Base-by-base conservation (phyloP, 2,797 vertebrate species). In the Gymnocypris eckloni region DNA sequence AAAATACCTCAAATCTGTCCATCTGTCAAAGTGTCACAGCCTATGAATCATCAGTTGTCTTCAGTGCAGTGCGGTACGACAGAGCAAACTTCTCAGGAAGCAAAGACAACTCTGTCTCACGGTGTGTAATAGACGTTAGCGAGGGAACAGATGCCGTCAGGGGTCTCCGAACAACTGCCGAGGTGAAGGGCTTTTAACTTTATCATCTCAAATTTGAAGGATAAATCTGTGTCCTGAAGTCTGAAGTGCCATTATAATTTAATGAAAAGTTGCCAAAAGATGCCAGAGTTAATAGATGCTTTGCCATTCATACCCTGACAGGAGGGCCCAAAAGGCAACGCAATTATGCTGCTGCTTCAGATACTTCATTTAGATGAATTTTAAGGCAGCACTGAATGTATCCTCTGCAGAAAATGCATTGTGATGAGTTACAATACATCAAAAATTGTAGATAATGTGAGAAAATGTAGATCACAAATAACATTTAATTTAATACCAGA, bases 11-110 rank as follows among this genome's bases (percentile, higher is more conserved):
- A 94, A 94, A 95, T 94, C 94, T 94, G 93, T 94, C 95, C 94
- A 95, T 96, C 95, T 95, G 95, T 95, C 95, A 96, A 95, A 95
- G 92, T 95, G 94, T 95, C 95, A 95, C 92, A 93, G 90, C 93
- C 94, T 93, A 95, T 94, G 94, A 93, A 95, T 95, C 94, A 94
- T 93, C 90, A 89, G 50, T 90, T 91, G 92, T 91, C 89, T 90
- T 86, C 86, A 87, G 88, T 86, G 87, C 87, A 82, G 82, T 81
- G 82, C 52, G 82, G 86, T 81, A 64, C 67, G 88, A 84, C 85
- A 78, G 83, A 82, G 73, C 84, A 83, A 82, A 90, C 75, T 83
- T 87, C 66, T 48, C 81, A 84, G 81, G 83, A 89, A 82, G 66
- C 73, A n/a, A 70, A 66, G 77, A 69, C 43, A 64, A 54, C 59